A percentile compares a stretch with the other conserved stretches of the same genome.
Evolutionary conservation across 2,113 vertebrate species (phyloP).

Genomic region (Gavia stellata): DNA sequence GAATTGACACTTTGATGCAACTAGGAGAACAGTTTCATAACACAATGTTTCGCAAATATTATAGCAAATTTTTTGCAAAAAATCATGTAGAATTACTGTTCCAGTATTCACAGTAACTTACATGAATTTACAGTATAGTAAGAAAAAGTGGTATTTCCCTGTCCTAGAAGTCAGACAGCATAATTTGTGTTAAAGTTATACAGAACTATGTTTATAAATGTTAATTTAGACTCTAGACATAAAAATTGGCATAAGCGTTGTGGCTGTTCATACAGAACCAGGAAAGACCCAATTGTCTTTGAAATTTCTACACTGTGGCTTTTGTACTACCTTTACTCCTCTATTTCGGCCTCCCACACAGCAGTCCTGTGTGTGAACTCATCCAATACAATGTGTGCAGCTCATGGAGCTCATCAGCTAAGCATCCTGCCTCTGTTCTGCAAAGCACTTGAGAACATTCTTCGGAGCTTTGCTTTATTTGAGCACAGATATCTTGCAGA

Average conservation of each 20-base stretch:
- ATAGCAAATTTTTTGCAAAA: not conserved
- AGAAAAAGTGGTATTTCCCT: not conserved
- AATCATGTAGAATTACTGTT: not conserved
- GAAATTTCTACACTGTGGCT: not conserved
- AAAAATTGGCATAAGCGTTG: not conserved
- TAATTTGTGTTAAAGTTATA: not conserved
- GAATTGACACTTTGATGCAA: not conserved
- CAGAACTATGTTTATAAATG: not conserved
- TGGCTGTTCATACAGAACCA: not conserved
- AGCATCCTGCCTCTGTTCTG: not conserved
- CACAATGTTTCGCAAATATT: not conserved
- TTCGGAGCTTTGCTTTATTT: not conserved
- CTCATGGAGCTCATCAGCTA: not conserved
- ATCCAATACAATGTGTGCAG: not conserved
- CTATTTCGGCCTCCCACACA: not conserved
- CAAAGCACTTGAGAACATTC: constrained; percentile 9
- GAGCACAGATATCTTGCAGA: constrained; percentile 47
- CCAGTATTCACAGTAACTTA: not conserved
- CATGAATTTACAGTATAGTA: not conserved
- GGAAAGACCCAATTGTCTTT: not conserved
- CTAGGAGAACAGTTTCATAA: not conserved
- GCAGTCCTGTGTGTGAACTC: not conserved
- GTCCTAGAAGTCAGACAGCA: not conserved
- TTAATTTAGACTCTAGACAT: not conserved
- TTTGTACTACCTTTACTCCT: not conserved